Percentiles rank a stretch among this genome's conserved stretches.
Evolutionary conservation across 2,888 invertebrate species (phyloP).

Genomic region (Leistus spinibarbis): DNA sequence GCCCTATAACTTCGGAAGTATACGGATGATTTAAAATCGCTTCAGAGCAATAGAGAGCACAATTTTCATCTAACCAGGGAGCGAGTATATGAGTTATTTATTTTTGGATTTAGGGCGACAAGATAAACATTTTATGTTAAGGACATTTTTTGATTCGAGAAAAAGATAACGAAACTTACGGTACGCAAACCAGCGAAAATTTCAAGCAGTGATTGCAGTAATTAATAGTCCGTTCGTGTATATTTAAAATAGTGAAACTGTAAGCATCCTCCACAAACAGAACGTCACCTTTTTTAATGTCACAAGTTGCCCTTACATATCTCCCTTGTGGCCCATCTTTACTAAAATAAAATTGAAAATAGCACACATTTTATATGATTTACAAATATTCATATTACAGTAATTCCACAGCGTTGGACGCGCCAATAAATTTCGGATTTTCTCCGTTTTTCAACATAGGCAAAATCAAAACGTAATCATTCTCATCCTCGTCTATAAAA

Average conservation of each 20-base stretch:
- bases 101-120: too few species aligned
- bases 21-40: too few species aligned
- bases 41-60: too few species aligned
- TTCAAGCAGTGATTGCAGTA: neutral
- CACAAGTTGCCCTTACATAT: neutral
- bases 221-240: neutral
- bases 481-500: neutral
- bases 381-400: neutral
- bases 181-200: neutral
- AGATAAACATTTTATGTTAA: too few species aligned
- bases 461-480: neutral
- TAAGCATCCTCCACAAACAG: neutral
- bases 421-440: neutral
- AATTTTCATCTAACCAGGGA: too few species aligned
- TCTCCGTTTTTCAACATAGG: neutral
- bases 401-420: neutral
- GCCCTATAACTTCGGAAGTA: too few species aligned
- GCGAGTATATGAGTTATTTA: too few species aligned
- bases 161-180: too few species aligned
- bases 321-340: neutral
- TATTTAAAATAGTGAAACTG: neutral
- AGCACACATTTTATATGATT: neutral
- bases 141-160: too few species aligned
- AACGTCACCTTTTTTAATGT: neutral
- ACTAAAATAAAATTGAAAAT: neutral